phyloP scores from a whole-genome alignment of 2,888 invertebrate species.

The Lepidocyrtinus sp. region DNA sequence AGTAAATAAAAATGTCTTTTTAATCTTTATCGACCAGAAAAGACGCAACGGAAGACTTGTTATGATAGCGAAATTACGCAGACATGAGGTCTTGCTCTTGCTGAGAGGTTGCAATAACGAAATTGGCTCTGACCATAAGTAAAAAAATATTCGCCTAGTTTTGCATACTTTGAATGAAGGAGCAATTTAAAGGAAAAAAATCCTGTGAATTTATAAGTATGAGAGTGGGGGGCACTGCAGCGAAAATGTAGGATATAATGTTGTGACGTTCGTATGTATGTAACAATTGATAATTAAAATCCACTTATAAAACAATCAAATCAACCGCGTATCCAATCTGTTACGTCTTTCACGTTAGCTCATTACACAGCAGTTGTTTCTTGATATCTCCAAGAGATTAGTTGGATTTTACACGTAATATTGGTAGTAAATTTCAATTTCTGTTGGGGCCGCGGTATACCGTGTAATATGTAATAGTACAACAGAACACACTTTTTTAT shows the following conservation, averaged over 20 bases:
- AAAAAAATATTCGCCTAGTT: not conserved
- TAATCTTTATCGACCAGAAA: not conserved
- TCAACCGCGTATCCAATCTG: conserved; percentile 1
- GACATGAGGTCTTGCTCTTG: not conserved
- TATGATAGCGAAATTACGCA: not conserved
- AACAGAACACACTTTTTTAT: not conserved
- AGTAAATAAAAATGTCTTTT: not conserved
- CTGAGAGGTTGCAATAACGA: not conserved
- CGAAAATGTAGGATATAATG: not conserved
- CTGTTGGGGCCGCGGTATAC: not conserved
- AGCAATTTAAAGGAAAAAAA: not conserved
- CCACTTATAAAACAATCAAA: conserved; percentile 45
- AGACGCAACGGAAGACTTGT: not conserved
- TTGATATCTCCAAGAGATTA: not conserved
- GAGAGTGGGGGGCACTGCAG: not conserved
- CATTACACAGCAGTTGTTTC: not conserved
- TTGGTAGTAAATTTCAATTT: not conserved
- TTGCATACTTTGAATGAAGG: not conserved
- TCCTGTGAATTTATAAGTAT: not conserved
- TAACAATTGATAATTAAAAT: conserved; percentile 48
- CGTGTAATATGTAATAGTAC: not conserved
- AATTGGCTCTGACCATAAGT: not conserved
- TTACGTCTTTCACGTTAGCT: not conserved
- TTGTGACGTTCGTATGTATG: conserved; percentile 1
- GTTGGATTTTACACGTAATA: not conserved